phyloP scores from a whole-genome alignment of 2,113 vertebrate genomes.

The Syrrhaptes paradoxus region DNA sequence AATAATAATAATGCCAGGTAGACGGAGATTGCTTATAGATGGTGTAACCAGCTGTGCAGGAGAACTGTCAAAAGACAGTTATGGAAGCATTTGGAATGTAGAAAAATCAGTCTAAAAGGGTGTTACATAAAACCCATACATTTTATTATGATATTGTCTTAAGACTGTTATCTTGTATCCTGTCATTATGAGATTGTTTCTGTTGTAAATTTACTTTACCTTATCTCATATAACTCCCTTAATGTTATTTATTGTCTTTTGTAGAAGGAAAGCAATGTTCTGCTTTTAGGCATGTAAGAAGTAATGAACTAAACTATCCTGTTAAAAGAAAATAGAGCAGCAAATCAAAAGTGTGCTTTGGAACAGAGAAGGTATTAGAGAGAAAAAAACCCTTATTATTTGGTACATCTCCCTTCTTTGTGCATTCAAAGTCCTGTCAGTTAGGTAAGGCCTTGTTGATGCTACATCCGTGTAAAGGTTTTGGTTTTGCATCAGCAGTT shows the following conservation, averaged over 20 bases:
- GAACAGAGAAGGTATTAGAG: not conserved
- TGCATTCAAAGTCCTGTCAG: not conserved
- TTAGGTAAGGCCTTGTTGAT: not conserved
- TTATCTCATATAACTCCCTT: not conserved
- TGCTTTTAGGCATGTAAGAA: constrained; percentile 23
- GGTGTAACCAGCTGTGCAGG: constrained; percentile 2
- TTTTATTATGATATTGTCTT: not conserved
- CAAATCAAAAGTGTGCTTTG: not conserved
- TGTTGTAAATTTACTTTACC: not conserved
- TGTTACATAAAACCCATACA: not conserved
- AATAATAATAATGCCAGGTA: constrained; percentile 34
- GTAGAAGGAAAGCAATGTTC: not conserved
- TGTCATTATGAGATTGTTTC: not conserved
- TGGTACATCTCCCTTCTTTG: not conserved
- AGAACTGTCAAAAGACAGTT: constrained; percentile 35
- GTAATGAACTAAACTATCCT: not conserved
- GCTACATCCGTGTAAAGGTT: not conserved
- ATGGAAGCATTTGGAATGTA: not conserved
- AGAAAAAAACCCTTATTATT: not conserved
- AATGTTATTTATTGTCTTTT: constrained; percentile 23
- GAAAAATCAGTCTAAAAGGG: constrained; percentile 22
- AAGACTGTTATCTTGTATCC: not conserved
- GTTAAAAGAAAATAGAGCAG: constrained; percentile 13
- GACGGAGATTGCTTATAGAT: constrained; percentile 12
- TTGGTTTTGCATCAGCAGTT: not conserved